A percentile compares a stretch with the other conserved stretches of the same genome.
phyloP scores from a whole-genome alignment of 2,888 invertebrate species.

The Cantharis lateralis region DNA sequence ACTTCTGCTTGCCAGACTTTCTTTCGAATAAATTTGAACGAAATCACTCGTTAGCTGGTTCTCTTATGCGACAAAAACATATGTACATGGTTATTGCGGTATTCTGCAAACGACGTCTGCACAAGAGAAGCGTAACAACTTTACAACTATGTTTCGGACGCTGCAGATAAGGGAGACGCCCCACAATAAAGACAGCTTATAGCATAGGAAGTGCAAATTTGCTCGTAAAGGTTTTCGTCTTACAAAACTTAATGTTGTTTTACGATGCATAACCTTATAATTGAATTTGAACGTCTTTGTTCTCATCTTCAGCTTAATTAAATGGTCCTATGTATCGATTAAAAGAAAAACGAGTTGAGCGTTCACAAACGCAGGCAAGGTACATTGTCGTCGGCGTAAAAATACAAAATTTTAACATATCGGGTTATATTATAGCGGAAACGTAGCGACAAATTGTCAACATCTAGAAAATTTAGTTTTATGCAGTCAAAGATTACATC shows the following conservation, averaged over 20 bases:
- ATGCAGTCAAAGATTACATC: not conserved
- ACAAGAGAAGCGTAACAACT: not conserved
- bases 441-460: not conserved
- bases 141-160: conserved; percentile 3
- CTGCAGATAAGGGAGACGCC: conserved; percentile 23
- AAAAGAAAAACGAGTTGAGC: not conserved
- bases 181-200: conserved; percentile 25
- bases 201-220: conserved; percentile 21
- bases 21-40: not conserved
- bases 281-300: not conserved
- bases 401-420: not conserved
- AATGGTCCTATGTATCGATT: not conserved
- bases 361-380: not conserved
- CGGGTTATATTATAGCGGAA: not conserved
- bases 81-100: conserved; percentile 2
- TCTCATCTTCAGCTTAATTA: not conserved
- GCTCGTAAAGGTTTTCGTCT: not conserved
- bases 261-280: not conserved
- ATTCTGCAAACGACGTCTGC: not conserved
- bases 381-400: not conserved
- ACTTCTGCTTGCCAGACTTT: not conserved
- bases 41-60: not conserved
- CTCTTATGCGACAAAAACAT: conserved; percentile 1
- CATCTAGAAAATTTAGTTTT: not conserved
- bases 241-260: not conserved